Conservation (phyloP, 2,113 vertebrate species). For the Gorilla gorilla region DNA sequence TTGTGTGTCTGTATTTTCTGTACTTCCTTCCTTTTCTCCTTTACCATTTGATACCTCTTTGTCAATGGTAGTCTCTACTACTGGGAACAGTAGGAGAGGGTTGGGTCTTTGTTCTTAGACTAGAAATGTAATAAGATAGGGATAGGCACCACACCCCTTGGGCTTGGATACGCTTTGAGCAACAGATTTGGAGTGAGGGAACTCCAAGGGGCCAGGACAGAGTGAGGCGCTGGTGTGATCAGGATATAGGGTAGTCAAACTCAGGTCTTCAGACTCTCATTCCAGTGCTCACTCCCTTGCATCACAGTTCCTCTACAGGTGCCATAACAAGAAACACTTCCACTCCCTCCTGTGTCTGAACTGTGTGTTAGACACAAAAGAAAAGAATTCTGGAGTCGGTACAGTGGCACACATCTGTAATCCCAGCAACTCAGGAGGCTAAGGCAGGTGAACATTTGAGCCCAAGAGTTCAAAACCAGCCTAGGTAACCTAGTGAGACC, state of each 20-base stretch:
- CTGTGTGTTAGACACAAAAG: background rate
- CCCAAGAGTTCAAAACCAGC: too few relatives aligned
- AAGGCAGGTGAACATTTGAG: too few relatives aligned
- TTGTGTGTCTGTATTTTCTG: background rate
- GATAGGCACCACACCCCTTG: accelerated
- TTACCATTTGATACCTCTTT: background rate
- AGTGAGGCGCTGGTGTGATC: background rate
- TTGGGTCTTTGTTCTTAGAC: background rate
- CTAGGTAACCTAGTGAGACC: too few relatives aligned
- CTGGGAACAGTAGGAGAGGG: background rate
- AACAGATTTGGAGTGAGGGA: background rate
- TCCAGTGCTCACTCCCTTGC: background rate
- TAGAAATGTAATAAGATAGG: too few relatives aligned
- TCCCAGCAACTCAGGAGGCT: too few relatives aligned
- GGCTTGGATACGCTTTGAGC: background rate
- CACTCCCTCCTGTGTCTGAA: background rate
- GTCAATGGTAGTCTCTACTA: background rate
- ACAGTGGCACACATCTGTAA: too few relatives aligned
- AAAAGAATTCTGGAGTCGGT: background rate
- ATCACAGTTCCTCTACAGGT: background rate
- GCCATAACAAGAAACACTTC: background rate
- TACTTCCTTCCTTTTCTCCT: background rate
- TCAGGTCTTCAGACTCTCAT: background rate
- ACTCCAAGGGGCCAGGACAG: background rate
- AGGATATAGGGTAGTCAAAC: accelerated